Base-by-base conservation (phyloP, 2,113 vertebrate species). In the Hyla sarda region DNA sequence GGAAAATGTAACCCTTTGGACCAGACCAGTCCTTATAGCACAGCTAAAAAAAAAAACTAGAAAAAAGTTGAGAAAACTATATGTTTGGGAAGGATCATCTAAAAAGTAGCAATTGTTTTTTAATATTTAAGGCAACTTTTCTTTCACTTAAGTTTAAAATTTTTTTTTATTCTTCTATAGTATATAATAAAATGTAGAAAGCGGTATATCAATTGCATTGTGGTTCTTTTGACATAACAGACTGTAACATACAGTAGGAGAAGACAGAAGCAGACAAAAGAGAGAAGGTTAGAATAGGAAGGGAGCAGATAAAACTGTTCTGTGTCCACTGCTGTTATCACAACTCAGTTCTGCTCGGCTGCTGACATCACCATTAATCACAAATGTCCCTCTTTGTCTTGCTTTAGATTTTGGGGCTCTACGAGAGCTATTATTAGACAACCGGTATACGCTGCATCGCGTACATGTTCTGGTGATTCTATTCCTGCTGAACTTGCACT, bases 301-400 rank as follows among this genome's bases (percentile, higher is more conserved):
- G 32, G 62, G 32, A 62, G 56, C 54, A 25, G 77, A 80, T 80
- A 80, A 60, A 79, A 79, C 32, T 32, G 54, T 41, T 37, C 77
- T 79, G 21, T 60, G 76, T 79, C 76, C 54, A 79, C 19, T 41
- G 76, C 76, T 60, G 32, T 79, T 79, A 79, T 79, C 76, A 60
- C 52, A 80, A 58, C 77, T 80, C 77, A 56, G 50, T 32, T 28
- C 50, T 80, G 54, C 77, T 80, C 77, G 2, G 56, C 34, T 62
- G 77, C 77, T 60, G 77, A 80, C 77, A 80, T 80, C 77, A 80
- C 77, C 77, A 80, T 80, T 80, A 80, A 80, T 80, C 77, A 80
- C 54, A 80, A 80, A 80, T 80, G 77, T 80, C 77, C 77, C 77
- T 80, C 77, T 80, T 80, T 80, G 77, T 80, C 54, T 80, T 62